Evolutionary conservation across 2,888 invertebrate species (phyloP).

Genomic region (Ptychoptera contaminata): DNA sequence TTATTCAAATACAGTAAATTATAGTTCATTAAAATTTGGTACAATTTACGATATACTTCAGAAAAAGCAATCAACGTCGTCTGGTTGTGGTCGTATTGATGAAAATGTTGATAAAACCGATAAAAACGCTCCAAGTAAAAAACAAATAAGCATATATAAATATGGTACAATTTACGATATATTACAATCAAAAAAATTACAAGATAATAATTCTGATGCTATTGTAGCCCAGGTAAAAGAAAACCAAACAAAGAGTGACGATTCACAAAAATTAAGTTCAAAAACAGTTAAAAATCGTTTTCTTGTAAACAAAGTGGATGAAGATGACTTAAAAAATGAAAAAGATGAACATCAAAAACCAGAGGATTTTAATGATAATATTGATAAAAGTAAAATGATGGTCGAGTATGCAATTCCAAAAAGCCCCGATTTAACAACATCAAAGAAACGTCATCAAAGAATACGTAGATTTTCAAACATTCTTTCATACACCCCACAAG

Average conservation of each 20-base stretch:
- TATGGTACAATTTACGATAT: conserved; percentile 31
- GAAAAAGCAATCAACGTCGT: conserved; percentile 14
- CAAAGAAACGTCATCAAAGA: conserved; percentile 19
- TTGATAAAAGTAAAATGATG: neutral
- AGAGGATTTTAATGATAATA: neutral
- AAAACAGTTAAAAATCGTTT: conserved; percentile 20
- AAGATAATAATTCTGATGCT: conserved; percentile 2
- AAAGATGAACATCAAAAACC: neutral
- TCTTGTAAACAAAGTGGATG: conserved; percentile 27
- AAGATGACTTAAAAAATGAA: conserved; percentile 12
- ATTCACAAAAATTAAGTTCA: neutral
- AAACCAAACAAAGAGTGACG: neutral
- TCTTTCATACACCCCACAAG: conserved; percentile 19
- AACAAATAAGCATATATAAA: conserved; percentile 14
- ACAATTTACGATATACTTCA: conserved; percentile 31
- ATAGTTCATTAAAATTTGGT: conserved; percentile 16
- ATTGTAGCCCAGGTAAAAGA: neutral
- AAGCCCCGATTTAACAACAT: conserved; percentile 2
- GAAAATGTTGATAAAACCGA: conserved; percentile 1
- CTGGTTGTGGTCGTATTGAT: conserved; percentile 1
- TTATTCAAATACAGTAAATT: conserved; percentile 8
- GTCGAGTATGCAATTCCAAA: conserved; percentile 5
- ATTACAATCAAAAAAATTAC: conserved; percentile 16
- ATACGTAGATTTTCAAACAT: conserved; percentile 30
- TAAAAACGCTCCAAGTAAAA: neutral